Evolutionary conservation across 2,797 vertebrate genomes (phyloP), one percentile per base, ranked within the genome.

Genomic region (Neostethus bicornis): DNA sequence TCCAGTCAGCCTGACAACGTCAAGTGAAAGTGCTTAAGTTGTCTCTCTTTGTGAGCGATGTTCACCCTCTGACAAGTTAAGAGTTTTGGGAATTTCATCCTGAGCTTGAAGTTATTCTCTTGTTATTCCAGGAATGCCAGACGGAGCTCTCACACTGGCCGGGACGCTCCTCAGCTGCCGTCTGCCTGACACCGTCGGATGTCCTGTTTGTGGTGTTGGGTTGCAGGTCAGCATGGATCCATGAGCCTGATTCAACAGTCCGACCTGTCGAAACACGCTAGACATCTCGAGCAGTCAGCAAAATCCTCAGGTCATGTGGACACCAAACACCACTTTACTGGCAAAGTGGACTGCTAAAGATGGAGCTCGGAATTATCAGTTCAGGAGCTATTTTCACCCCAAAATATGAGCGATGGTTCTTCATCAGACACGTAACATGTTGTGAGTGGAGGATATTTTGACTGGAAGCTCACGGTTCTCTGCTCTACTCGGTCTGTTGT

Each of bases 161-260:
- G 17, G 59, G 62, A 77, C 24, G 37, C 76, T 73, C 68, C 64
- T 78, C 71, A 69, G 84, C 72, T 83, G 82, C 77, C 41, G 45
- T 49, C 63, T 44, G 73, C 54, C 61, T 55, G 72, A 81, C 75
- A 77, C 73, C 59, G 3, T 83, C 72, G 79, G 84, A 89, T 56
- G 87, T 87, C 84, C 77, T 71, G 72, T 84, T 74, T 69, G 52
- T 3, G 55, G 82, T 80, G 84, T 84, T 84, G 78, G 77, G 78
- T 86, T 85, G 67, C 73, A 83, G 80, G 82, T 83, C 80, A 79
- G 78, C 67, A 17, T 7, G 57, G 61, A 74, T 72, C 51, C 63
- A 28, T 16, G 32, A 63, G 46, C 78, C 68, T 69, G 77, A 81
- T 57, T 79, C 46, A 21, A 69, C 72, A 55, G 53, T 79, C 72